A percentile compares a stretch with the other conserved stretches of the same genome.
phyloP scores from a whole-genome alignment of 92 coral and sea anemone species.

The Porites rus region DNA sequence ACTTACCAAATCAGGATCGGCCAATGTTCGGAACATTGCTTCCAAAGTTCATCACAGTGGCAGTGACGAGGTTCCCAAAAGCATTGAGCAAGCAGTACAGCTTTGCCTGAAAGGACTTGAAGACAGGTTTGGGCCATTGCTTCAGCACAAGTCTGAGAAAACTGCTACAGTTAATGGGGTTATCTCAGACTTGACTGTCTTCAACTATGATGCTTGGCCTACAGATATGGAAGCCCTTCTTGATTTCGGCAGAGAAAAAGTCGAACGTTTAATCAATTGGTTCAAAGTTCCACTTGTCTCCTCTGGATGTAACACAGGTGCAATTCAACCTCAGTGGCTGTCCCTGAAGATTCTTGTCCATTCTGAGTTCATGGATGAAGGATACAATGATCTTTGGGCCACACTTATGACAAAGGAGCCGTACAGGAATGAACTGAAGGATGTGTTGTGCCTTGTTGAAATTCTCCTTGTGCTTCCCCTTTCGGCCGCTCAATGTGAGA shows the following conservation, averaged over 20 bases:
- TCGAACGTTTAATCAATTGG: slow-evolving; percentile 50
- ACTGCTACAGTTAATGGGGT: slow-evolving; percentile 47
- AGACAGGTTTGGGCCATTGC: slow-evolving; percentile 57
- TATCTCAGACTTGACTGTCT: slow-evolving; percentile 47
- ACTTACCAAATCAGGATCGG: slow-evolving; percentile 20
- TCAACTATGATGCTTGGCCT: slow-evolving; percentile 53
- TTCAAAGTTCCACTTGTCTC: slow-evolving; percentile 48
- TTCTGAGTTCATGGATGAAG: slow-evolving; percentile 31
- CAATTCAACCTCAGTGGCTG: slow-evolving; percentile 30
- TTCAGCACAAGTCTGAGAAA: slow-evolving; percentile 55
- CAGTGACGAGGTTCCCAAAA: slow-evolving; percentile 38
- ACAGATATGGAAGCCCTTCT: slow-evolving; percentile 55
- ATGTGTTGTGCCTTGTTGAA: slow-evolving; percentile 47
- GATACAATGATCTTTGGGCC: slow-evolving; percentile 36
- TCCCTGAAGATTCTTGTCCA: slow-evolving; percentile 46
- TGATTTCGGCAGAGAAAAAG: slow-evolving; percentile 36
- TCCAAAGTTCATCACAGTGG: slow-evolving; percentile 22
- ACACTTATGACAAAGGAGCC: slow-evolving; percentile 46
- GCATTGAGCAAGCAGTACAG: slow-evolving; percentile 56
- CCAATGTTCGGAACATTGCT: slow-evolving; percentile 35
- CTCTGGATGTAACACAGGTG: slow-evolving; percentile 31
- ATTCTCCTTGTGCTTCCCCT: slow-evolving; percentile 42
- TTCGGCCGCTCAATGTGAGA: slow-evolving; percentile 37
- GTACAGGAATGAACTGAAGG: slow-evolving; percentile 43
- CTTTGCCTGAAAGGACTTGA: slow-evolving; percentile 56